Conservation (phyloP, 2,888 invertebrate genomes). For the Dryococelus australis region DNA sequence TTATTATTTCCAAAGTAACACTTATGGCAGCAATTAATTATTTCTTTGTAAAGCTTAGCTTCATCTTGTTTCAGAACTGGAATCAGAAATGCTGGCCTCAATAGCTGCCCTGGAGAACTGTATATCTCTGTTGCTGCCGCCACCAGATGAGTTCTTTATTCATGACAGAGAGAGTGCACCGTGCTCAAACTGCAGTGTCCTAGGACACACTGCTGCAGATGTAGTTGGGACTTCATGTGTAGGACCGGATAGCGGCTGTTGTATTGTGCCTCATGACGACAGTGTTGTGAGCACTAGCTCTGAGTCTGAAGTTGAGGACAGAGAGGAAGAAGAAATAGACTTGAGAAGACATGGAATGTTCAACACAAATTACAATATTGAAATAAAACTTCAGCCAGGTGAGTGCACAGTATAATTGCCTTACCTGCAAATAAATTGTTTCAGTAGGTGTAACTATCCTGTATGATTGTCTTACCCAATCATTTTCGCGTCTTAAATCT, state of each 20-base stretch:
- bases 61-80: constrained; percentile 48
- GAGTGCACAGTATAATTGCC: neutral
- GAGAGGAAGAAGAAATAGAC: constrained; percentile 35
- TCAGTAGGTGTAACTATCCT: too few species aligned
- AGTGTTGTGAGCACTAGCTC: neutral
- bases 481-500: too few species aligned
- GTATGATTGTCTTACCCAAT: too few species aligned
- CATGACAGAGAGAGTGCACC: constrained; percentile 32
- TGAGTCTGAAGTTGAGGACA: constrained; percentile 30
- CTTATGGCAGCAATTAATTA: too few species aligned
- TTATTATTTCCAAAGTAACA: too few species aligned
- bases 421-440: too few species aligned
- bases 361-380: constrained; percentile 49
- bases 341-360: constrained; percentile 52
- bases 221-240: neutral
- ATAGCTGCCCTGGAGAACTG: constrained; percentile 54
- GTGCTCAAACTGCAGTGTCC: neutral
- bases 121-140: constrained; percentile 53
- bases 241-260: neutral
- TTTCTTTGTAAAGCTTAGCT: too few species aligned
- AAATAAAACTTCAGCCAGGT: constrained; percentile 47
- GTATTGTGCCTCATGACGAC: neutral
- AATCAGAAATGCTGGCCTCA: constrained; percentile 52
- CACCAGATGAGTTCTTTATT: constrained; percentile 53
- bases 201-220: neutral